These are phyloP conservation scores for Xyrichtys novacula DNA, from an alignment of 2,797 vertebrate genomes.

Conservation along the genomic window DNA sequence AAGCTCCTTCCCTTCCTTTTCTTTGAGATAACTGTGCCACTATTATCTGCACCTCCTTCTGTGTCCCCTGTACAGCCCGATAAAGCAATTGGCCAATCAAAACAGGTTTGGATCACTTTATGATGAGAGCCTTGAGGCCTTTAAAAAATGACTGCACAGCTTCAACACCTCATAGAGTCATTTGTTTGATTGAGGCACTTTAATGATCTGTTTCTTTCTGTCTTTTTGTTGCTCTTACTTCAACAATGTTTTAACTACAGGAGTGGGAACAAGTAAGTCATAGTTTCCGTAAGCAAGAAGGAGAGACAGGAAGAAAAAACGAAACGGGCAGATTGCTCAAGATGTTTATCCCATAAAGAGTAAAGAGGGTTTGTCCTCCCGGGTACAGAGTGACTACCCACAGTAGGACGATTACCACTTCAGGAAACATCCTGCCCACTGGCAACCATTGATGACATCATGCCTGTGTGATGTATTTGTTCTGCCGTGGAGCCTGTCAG, in stretches of 20 bases:
- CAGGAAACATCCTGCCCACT: conserved; percentile 81
- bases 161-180: conserved; percentile 3
- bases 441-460: conserved; percentile 82
- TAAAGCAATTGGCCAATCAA: conserved; percentile 43
- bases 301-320: conserved; percentile 55
- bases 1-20: conserved; percentile 31
- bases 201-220: conserved; percentile 34
- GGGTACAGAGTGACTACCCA: conserved; percentile 75
- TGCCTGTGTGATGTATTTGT: conserved; percentile 77
- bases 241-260: conserved; percentile 55
- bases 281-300: conserved; percentile 73
- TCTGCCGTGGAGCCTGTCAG: conserved; percentile 66
- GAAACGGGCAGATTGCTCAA: conserved; percentile 65
- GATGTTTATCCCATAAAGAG: conserved; percentile 80
- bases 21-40: conserved; percentile 49
- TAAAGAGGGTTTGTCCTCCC: conserved; percentile 72
- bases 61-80: conserved; percentile 56
- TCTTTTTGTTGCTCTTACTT: conserved; percentile 37
- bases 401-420: conserved; percentile 79
- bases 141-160: conserved; percentile 12
- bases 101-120: conserved; percentile 8
- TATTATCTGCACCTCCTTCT: conserved; percentile 40
- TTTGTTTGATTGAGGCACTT: conserved; percentile 25
- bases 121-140: not conserved
- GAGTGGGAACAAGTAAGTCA: conserved; percentile 65